Evolutionary conservation across 2,113 vertebrate genomes (phyloP).

Genomic region (Trichechus manatus): DNA sequence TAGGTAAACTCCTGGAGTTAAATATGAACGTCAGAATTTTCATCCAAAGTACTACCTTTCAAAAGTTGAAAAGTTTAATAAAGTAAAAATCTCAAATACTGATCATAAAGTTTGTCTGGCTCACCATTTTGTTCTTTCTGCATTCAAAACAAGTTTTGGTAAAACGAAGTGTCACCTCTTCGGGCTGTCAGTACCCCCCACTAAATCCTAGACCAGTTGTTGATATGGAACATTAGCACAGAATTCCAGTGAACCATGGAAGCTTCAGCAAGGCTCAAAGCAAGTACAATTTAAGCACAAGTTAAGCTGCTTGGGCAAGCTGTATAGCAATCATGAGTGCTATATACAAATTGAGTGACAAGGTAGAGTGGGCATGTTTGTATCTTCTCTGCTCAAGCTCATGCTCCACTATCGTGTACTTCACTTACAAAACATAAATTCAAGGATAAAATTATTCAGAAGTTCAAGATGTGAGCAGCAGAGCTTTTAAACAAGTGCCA

Average conservation of each 20-base stretch:
- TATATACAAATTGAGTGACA: neutral
- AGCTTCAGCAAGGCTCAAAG: neutral
- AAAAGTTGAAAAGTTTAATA: conserved; percentile 4
- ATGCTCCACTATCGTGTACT: neutral
- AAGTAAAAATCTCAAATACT: conserved; percentile 4
- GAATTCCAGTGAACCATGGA: neutral
- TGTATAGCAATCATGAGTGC: neutral
- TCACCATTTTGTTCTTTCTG: neutral
- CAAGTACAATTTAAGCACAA: neutral
- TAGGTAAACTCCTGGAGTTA: neutral
- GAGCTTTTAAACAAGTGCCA: neutral
- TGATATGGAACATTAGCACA: neutral
- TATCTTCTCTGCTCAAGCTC: neutral
- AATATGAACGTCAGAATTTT: neutral
- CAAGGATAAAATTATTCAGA: neutral
- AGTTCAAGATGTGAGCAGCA: neutral
- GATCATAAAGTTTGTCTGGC: neutral
- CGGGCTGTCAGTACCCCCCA: neutral
- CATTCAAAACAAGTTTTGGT: neutral
- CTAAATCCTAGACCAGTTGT: neutral
- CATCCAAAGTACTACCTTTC: neutral
- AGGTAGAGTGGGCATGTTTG: neutral
- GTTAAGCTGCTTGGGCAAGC: neutral
- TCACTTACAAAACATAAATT: neutral
- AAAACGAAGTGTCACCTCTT: neutral